Percentiles rank a stretch among this genome's conserved stretches.
phyloP scores from a whole-genome alignment of 2,113 vertebrate genomes.

The Psilopogon haemacephalus region DNA sequence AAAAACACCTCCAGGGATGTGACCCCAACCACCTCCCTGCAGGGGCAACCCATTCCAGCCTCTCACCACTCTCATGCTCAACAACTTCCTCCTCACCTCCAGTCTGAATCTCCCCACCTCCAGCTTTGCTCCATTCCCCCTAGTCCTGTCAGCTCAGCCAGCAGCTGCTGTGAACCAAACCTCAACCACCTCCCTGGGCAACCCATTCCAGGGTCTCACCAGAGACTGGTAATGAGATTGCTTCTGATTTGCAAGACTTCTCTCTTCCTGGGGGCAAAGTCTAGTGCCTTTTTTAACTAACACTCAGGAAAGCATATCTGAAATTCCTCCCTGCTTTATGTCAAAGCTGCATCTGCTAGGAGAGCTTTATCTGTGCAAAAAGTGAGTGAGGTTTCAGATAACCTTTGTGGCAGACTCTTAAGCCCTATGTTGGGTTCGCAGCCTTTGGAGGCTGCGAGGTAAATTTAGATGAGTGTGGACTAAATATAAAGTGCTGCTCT shows the following conservation, averaged over 20 bases:
- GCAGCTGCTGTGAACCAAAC: no score
- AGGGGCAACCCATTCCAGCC: no score
- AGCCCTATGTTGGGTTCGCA: not conserved
- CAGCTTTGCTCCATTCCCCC: no score
- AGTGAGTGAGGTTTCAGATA: conserved; percentile 33
- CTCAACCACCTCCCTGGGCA: no score
- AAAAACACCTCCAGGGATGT: no score
- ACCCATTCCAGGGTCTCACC: no score
- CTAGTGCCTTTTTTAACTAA: not conserved
- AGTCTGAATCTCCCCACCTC: no score
- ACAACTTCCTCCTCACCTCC: no score
- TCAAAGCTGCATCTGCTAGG: not conserved
- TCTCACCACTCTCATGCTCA: no score
- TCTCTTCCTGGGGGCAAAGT: not conserved
- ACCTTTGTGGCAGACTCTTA: conserved; percentile 18
- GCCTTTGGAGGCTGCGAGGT: not conserved
- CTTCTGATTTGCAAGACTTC: not conserved
- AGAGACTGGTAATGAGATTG: not conserved
- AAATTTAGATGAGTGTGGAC: conserved; percentile 16
- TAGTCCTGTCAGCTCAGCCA: no score
- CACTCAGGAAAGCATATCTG: not conserved
- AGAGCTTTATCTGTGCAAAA: conserved; percentile 41
- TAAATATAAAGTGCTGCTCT: conserved; percentile 37
- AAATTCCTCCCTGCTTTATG: conserved; percentile 47
- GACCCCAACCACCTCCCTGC: no score